These are phyloP conservation scores for Salvelinus alpinus DNA, from an alignment of 2,113 vertebrate genomes.

Conservation along the genomic window DNA sequence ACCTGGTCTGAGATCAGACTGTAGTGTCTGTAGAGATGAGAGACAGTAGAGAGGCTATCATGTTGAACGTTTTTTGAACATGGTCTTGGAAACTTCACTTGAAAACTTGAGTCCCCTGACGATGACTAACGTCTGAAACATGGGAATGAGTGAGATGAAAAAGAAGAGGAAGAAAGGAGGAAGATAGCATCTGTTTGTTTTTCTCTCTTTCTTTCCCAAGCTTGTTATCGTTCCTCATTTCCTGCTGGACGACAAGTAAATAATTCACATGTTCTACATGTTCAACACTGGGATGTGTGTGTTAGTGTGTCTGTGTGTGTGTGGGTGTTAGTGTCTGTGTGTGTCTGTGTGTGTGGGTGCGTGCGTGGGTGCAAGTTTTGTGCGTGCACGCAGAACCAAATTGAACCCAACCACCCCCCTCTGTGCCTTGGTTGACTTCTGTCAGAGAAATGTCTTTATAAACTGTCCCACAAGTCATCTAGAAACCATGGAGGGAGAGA, in stretches of 20 bases:
- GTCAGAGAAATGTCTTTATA: constrained; percentile 50
- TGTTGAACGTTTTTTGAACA: background rate
- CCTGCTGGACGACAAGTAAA: constrained; percentile 70
- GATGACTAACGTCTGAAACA: background rate
- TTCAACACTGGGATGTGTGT: constrained; percentile 42
- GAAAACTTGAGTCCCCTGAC: background rate
- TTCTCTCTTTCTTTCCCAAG: constrained; percentile 72
- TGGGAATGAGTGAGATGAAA: constrained; percentile 14
- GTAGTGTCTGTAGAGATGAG: background rate
- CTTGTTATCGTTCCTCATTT: constrained; percentile 74
- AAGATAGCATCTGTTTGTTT: constrained; percentile 69
- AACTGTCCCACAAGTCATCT: constrained; percentile 36
- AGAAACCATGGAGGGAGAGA: constrained; percentile 35
- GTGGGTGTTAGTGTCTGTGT: background rate
- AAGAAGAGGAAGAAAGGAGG: constrained; percentile 24
- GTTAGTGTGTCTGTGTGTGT: background rate
- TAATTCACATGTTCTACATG: constrained; percentile 67
- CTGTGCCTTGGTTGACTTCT: constrained; percentile 37
- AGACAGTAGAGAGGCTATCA: background rate
- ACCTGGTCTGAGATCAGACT: background rate
- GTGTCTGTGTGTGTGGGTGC: background rate
- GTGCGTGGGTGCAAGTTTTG: too few relatives aligned
- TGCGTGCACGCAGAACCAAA: too few relatives aligned
- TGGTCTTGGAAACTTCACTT: background rate
- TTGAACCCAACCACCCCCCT: constrained; percentile 39